Conservation (phyloP, 2,888 invertebrate species). For the Ichneumoninae sp. region DNA sequence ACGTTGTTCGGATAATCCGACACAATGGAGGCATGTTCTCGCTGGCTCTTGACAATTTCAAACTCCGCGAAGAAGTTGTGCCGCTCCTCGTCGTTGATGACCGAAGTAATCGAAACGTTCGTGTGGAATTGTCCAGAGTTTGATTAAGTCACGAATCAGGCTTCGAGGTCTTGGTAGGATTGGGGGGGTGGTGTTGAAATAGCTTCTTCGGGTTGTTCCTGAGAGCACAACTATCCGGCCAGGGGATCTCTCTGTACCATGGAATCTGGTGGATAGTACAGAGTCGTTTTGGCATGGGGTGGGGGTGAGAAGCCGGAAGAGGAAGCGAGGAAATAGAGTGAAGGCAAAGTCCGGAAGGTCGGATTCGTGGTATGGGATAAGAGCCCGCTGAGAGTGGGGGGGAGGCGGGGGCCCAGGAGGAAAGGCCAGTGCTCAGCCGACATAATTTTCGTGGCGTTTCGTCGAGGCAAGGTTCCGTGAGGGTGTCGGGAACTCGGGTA, state of each 20-base stretch:
- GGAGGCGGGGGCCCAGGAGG: background rate
- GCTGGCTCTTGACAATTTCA: background rate
- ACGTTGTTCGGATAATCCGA: background rate
- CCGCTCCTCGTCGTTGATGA: background rate
- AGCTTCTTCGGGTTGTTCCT: background rate
- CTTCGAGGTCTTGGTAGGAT: background rate
- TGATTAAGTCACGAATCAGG: slow-evolving; percentile 22
- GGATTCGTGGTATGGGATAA: slow-evolving; percentile 4
- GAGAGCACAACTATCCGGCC: background rate
- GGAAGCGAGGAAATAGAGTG: slow-evolving; percentile 25
- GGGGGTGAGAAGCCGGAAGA: slow-evolving; percentile 3
- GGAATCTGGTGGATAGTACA: background rate
- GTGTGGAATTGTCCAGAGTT: background rate
- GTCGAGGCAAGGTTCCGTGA: slow-evolving; percentile 28
- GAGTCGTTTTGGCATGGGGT: slow-evolving; percentile 5
- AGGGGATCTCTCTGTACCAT: background rate
- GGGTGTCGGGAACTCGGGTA: slow-evolving; percentile 50
- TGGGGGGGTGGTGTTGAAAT: background rate
- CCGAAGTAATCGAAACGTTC: slow-evolving; percentile 6
- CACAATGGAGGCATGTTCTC: slow-evolving; percentile 9
- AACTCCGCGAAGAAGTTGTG: slow-evolving; percentile 4
- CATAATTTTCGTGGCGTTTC: slow-evolving; percentile 46
- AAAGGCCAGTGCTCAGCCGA: slow-evolving; percentile 16
- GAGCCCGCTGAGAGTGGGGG: background rate
- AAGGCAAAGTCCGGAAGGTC: slow-evolving; percentile 27